These are phyloP conservation scores for Nymphalis polychloros DNA, from an alignment of 2,888 invertebrate species.

Conservation along the genomic window DNA sequence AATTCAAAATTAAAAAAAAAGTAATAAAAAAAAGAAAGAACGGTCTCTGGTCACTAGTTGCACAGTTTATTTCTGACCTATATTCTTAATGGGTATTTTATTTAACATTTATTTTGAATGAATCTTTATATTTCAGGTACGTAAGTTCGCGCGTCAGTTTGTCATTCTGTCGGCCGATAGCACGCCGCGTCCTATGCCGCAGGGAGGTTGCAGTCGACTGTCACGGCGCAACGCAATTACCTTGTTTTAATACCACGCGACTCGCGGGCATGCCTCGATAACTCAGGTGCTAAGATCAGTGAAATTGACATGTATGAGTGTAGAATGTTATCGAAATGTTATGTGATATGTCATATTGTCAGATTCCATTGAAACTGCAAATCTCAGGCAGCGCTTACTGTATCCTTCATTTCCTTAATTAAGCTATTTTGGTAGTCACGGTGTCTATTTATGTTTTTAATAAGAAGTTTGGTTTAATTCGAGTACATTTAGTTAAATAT, in stretches of 20 bases:
- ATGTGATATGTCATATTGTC: constrained; percentile 30
- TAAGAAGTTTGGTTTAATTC: too few relatives aligned
- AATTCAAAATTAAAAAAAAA: constrained; percentile 46
- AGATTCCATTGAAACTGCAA: constrained; percentile 3
- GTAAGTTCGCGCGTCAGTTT: constrained; percentile 58
- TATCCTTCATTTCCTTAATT: background rate
- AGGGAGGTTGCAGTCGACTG: constrained; percentile 71
- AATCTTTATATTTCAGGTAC: constrained; percentile 38
- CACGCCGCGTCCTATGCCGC: constrained; percentile 50
- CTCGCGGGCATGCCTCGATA: constrained; percentile 47
- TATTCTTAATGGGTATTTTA: constrained; percentile 52
- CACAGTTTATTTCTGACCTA: constrained; percentile 53
- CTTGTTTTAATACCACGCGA: constrained; percentile 73
- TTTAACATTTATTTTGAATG: constrained; percentile 39
- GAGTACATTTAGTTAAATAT: too few relatives aligned
- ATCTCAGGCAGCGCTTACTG: background rate
- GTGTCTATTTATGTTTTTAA: too few relatives aligned
- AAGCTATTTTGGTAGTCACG: too few relatives aligned
- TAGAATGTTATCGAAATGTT: constrained; percentile 40
- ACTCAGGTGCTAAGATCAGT: constrained; percentile 48
- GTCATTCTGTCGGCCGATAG: constrained; percentile 47
- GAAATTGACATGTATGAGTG: constrained; percentile 53
- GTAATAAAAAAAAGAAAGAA: constrained; percentile 42
- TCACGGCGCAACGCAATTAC: constrained; percentile 58
- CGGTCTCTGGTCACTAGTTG: constrained; percentile 12